phyloP scores from a whole-genome alignment of 2,888 invertebrate genomes.

The Strigamia maritima region DNA sequence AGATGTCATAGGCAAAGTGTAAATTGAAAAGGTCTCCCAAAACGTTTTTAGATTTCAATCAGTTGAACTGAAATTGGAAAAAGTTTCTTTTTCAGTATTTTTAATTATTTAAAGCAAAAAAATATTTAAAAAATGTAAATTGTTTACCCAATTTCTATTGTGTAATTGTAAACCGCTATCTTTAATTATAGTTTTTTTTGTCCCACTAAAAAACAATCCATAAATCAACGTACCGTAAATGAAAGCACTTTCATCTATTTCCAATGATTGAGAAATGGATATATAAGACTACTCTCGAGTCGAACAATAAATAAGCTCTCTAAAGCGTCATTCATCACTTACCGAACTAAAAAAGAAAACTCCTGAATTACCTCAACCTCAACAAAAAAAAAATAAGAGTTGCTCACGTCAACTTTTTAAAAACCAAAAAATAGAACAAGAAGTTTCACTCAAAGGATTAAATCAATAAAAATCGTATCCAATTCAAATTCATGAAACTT shows the following conservation, averaged over 20 bases:
- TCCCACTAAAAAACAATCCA: not conserved
- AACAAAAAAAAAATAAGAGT: not conserved
- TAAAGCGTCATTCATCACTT: constrained; percentile 1
- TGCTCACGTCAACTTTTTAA: not conserved
- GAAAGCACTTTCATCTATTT: not conserved
- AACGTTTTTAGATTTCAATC: no score
- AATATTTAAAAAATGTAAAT: no score
- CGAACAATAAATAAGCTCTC: constrained; percentile 3
- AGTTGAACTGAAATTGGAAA: no score
- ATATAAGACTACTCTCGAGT: not conserved
- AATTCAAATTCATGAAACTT: not conserved
- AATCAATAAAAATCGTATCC: not conserved
- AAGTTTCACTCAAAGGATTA: not conserved
- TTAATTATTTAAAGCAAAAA: no score
- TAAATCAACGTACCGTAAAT: not conserved
- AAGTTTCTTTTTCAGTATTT: no score
- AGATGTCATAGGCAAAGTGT: no score
- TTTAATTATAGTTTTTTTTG: not conserved
- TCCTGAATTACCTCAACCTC: not conserved
- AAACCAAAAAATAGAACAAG: not conserved
- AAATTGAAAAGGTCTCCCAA: no score
- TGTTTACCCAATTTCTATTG: no score
- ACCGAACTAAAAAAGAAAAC: not conserved
- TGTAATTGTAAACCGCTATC: no score
- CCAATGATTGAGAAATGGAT: constrained; percentile 15